phyloP scores from a whole-genome alignment of 2,888 invertebrate genomes.

The Notodonta ziczac region DNA sequence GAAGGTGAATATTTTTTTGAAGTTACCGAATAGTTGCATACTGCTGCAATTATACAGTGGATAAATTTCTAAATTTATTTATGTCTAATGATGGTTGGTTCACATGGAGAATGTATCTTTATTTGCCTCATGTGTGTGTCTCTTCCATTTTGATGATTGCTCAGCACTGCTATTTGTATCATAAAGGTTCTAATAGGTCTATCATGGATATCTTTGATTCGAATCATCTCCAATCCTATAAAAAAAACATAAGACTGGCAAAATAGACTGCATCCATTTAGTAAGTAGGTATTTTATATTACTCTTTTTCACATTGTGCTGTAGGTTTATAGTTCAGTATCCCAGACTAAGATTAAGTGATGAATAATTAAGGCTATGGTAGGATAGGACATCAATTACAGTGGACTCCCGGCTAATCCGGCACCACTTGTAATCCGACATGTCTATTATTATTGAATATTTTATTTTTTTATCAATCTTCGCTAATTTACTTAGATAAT shows the following conservation, averaged over 20 bases:
- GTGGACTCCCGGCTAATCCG: too few relatives aligned
- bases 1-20: background rate
- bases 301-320: too few relatives aligned
- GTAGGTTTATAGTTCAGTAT: too few relatives aligned
- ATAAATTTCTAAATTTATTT: slow-evolving; percentile 90
- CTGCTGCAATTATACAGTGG: slow-evolving; percentile 92
- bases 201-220: slow-evolving; percentile 94
- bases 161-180: slow-evolving; percentile 97
- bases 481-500: too few relatives aligned
- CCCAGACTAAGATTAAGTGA: too few relatives aligned
- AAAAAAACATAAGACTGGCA: slow-evolving; percentile 14
- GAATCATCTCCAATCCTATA: slow-evolving; percentile 97
- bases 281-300: too few relatives aligned
- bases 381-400: too few relatives aligned
- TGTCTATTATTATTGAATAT: too few relatives aligned
- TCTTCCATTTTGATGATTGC: slow-evolving; percentile 99
- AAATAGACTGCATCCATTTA: background rate
- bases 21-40: slow-evolving; percentile 91
- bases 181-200: slow-evolving; percentile 97
- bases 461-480: too few relatives aligned
- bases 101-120: slow-evolving; percentile 95
- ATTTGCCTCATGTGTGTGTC: slow-evolving; percentile 99
- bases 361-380: too few relatives aligned
- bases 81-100: slow-evolving; percentile 87
- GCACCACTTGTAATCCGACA: too few relatives aligned